Evolutionary conservation across 2,113 vertebrate genomes (phyloP).

Genomic region (Hyperopisus bebe): DNA sequence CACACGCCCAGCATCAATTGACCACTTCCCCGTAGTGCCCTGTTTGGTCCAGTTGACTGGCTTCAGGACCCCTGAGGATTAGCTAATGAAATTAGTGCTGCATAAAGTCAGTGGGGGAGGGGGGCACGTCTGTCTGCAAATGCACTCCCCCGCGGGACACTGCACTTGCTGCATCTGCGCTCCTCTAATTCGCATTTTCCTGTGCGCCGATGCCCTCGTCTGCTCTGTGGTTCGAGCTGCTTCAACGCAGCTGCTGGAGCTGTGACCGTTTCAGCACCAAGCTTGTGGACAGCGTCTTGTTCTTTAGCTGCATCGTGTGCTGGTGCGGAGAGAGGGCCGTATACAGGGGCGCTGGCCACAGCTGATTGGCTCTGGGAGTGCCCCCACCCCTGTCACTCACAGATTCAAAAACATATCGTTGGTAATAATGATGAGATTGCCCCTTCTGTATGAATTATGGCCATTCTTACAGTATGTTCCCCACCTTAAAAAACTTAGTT

Average conservation of each 20-base stretch:
- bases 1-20: not conserved
- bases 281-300: not conserved
- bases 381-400: not conserved
- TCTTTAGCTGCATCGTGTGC: not conserved
- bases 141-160: not conserved
- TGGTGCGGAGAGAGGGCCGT: not conserved
- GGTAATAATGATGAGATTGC: no score
- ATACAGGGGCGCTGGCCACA: not conserved
- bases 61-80: not conserved
- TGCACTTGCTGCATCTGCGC: not conserved
- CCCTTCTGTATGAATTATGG: no score
- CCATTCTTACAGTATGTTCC: no score
- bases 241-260: not conserved
- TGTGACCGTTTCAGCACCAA: not conserved
- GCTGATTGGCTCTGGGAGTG: not conserved
- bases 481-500: no score
- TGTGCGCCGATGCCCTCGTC: not conserved
- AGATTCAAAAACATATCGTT: not conserved
- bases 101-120: not conserved
- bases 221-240: not conserved
- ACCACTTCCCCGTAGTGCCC: not conserved
- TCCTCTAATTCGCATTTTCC: not conserved
- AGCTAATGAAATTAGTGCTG: conserved; percentile 16
- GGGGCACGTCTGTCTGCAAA: not conserved
- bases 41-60: not conserved